Evolutionary conservation across 1,140 invertebrate genomes (phyloP).

Genomic region (Drosophila repleta): DNA sequence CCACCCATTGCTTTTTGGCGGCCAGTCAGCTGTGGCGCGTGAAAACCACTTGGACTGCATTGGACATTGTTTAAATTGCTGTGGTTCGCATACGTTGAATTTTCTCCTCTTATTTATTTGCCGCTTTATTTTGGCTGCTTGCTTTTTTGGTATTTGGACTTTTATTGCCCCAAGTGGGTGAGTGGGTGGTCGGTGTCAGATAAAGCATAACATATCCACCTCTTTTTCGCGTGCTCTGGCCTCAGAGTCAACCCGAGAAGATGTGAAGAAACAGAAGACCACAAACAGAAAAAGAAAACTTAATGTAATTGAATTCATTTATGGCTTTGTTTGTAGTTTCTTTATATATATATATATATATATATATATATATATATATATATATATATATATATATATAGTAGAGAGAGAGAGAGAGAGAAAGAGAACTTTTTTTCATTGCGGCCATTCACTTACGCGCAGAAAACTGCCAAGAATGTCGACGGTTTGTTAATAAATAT

Average conservation of each 20-base stretch:
- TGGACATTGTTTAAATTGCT: slow-evolving; percentile 81
- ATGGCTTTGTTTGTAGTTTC: slow-evolving; percentile 75
- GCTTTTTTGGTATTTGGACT: slow-evolving; percentile 49
- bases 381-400: too few relatives aligned
- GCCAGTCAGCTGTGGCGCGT: slow-evolving; percentile 58
- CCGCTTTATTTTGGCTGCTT: slow-evolving; percentile 64
- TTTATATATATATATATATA: slow-evolving; percentile 13
- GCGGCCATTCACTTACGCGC: slow-evolving; percentile 64
- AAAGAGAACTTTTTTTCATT: slow-evolving; percentile 14
- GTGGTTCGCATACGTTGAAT: slow-evolving; percentile 77
- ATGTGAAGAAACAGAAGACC: neutral
- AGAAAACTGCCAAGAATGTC: slow-evolving; percentile 74
- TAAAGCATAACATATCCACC: slow-evolving; percentile 62
- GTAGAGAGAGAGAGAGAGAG: too few relatives aligned
- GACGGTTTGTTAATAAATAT: slow-evolving; percentile 78
- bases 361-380: too few relatives aligned
- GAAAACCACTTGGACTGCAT: slow-evolving; percentile 76
- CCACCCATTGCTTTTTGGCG: slow-evolving; percentile 28
- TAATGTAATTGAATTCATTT: slow-evolving; percentile 83
- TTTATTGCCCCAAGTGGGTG: slow-evolving; percentile 53
- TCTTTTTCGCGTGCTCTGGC: slow-evolving; percentile 8
- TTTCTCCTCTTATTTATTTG: slow-evolving; percentile 75
- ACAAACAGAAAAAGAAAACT: slow-evolving; percentile 54
- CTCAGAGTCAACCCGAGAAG: neutral
- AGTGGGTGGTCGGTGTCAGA: slow-evolving; percentile 44